Evolutionary conservation across 2,113 vertebrate species (phyloP).

Genomic region (Protomyctophum bolini): DNA sequence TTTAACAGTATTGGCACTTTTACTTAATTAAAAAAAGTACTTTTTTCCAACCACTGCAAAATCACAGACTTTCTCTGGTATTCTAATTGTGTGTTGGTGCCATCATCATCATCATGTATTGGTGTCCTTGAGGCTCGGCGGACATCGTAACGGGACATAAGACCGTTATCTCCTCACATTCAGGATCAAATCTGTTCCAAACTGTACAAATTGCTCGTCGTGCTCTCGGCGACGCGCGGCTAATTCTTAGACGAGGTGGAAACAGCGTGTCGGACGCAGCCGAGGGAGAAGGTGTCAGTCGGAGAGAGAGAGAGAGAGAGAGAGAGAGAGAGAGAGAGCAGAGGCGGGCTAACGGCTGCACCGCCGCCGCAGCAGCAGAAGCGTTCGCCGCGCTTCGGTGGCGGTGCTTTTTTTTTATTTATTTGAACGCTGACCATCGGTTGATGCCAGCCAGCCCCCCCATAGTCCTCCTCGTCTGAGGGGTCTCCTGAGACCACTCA

Average conservation of each 20-base stretch:
- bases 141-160: constrained; percentile 46
- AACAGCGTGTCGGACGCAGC: constrained; percentile 77
- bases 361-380: constrained; percentile 60
- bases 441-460: constrained; percentile 59
- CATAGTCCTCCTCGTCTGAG: constrained; percentile 59
- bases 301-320: constrained; percentile 46
- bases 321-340: constrained; percentile 14
- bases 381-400: constrained; percentile 72
- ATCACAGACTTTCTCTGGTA: constrained; percentile 7
- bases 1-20: too few species aligned
- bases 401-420: constrained; percentile 54
- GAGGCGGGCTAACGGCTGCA: constrained; percentile 70
- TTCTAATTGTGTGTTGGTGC: constrained; percentile 10
- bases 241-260: constrained; percentile 67
- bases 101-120: background rate
- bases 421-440: constrained; percentile 74
- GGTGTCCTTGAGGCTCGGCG: constrained; percentile 10
- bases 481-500: constrained; percentile 60
- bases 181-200: constrained; percentile 68
- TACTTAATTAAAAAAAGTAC: too few species aligned
- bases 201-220: constrained; percentile 70
- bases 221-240: constrained; percentile 60
- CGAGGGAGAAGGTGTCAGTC: constrained; percentile 77
- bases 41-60: too few species aligned
- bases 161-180: constrained; percentile 54